phyloP scores from a whole-genome alignment of 2,888 invertebrate genomes.

The Herminia tarsipennalis region DNA sequence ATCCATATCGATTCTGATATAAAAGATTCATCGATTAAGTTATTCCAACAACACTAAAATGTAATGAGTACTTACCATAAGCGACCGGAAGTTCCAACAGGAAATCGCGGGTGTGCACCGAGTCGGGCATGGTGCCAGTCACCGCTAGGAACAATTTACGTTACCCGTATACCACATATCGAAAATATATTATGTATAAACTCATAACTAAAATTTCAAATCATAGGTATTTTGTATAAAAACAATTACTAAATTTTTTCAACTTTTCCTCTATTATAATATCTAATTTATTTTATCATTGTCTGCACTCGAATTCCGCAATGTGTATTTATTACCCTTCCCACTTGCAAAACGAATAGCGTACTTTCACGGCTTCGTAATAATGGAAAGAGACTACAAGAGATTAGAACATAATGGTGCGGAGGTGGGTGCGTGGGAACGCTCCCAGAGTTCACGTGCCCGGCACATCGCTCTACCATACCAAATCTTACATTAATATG shows the following conservation, averaged over 20 bases:
- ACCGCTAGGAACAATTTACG: constrained; percentile 45
- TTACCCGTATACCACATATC: constrained; percentile 19
- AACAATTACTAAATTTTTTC: no score
- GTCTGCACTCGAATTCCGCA: constrained; percentile 48
- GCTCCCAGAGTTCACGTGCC: constrained; percentile 84
- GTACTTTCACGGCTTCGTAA: constrained; percentile 82
- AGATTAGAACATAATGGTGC: constrained; percentile 84
- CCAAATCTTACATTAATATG: constrained; percentile 81
- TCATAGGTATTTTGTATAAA: no score
- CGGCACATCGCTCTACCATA: constrained; percentile 72
- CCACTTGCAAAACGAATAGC: constrained; percentile 73
- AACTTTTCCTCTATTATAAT: no score
- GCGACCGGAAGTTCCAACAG: constrained; percentile 55
- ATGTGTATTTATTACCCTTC: constrained; percentile 57
- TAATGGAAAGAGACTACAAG: constrained; percentile 81
- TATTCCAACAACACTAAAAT: constrained; percentile 23
- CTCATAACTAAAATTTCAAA: constrained; percentile 7
- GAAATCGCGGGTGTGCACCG: constrained; percentile 48
- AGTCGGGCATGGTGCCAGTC: constrained; percentile 44
- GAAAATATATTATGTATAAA: constrained; percentile 17
- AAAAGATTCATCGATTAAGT: constrained; percentile 18
- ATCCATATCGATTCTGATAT: no score
- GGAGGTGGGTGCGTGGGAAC: constrained; percentile 85
- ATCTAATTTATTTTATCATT: constrained; percentile 2
- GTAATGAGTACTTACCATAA: constrained; percentile 14